Conservation (phyloP, 2,113 vertebrate species). For the Speoplatyrhinus poulsoni region DNA sequence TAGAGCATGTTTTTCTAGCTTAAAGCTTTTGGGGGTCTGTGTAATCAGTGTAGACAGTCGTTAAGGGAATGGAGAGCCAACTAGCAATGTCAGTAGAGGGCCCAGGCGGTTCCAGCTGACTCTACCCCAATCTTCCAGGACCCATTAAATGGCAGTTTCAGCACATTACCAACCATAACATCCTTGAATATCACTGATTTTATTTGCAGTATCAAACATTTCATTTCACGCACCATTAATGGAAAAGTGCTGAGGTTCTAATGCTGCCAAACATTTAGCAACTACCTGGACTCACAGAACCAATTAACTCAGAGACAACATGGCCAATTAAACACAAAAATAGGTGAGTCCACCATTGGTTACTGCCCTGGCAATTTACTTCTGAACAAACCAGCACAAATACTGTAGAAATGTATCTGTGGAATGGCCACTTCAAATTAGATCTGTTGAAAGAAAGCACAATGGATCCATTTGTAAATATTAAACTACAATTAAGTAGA, state of each 20-base stretch:
- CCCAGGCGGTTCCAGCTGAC: conserved; percentile 99
- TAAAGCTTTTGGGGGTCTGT: conserved; percentile 97
- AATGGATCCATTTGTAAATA: conserved; percentile 9
- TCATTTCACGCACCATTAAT: conserved; percentile 99
- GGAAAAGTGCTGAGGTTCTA: conserved; percentile 98
- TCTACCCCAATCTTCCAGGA: conserved; percentile 99
- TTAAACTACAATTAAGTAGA: background rate
- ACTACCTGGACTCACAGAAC: conserved; percentile 99
- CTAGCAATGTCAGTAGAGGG: conserved; percentile 99
- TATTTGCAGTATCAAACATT: conserved; percentile 99
- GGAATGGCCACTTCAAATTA: conserved; percentile 57
- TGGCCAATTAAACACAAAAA: conserved; percentile 99
- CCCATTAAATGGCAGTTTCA: conserved; percentile 99
- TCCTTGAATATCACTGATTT: conserved; percentile 99
- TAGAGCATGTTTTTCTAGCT: conserved; percentile 99
- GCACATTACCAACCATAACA: conserved; percentile 99
- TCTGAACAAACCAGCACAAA: conserved; percentile 83
- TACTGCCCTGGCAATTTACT: conserved; percentile 70
- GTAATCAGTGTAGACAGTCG: conserved; percentile 99
- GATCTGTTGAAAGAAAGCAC: conserved; percentile 16
- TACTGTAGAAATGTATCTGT: conserved; percentile 66
- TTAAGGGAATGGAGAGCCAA: conserved; percentile 99
- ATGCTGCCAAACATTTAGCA: conserved; percentile 99
- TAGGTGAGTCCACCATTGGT: conserved; percentile 90
- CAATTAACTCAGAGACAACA: conserved; percentile 99